Base-by-base conservation (phyloP, 92 coral and sea anemone species). In the Umimayanthus kanabou region DNA sequence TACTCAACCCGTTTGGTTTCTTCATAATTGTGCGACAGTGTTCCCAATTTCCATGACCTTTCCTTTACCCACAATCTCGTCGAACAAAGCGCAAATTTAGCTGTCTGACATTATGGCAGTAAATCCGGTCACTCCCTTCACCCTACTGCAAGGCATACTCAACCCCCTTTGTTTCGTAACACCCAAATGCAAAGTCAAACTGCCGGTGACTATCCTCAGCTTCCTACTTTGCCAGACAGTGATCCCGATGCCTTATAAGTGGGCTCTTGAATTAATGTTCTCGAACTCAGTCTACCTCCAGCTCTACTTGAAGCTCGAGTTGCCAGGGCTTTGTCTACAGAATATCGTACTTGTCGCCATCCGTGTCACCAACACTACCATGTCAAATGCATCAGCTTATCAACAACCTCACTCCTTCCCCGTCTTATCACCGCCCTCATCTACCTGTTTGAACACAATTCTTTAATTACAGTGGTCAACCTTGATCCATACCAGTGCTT, bases 51-150 rank as follows among this genome's bases (percentile, higher is more conserved):
- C 69, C 69, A 61, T 61, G 69, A 61, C 69, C 69, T 61, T 61
- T 61, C n/a, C 69, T 61, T 61, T 61, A 61, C n/a, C 69, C 69
- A 61, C 69, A 61, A 61, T 61, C 69, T 61, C 69, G 69, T 61
- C 14, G 69, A 61, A 71, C 76, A 71, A 71, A 71, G 76, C 76
- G n/a, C 33, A 71, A 71, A 71, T 71, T 71, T 28, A 71, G 76
- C 76, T 71, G 30, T 71, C 30, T 71, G 76, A 71, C n/a, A n/a
- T n/a, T n/a, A n/a, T n/a, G n/a, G n/a, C n/a, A n/a, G n/a, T n/a
- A n/a, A n/a, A n/a, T n/a, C 79, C 79, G 79, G 79, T 39, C 79
- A 74, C 79, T 74, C 79, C 49, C 79, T 39, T 74, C 79, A 74
- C 50, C 79, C 79, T 74, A 74, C 50, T 20, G 15, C 79, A 74